A percentile compares a stretch with the other conserved stretches of the same genome.
Conservation (phyloP, 2,888 invertebrate species). For the Patella ulyssiponensis region DNA sequence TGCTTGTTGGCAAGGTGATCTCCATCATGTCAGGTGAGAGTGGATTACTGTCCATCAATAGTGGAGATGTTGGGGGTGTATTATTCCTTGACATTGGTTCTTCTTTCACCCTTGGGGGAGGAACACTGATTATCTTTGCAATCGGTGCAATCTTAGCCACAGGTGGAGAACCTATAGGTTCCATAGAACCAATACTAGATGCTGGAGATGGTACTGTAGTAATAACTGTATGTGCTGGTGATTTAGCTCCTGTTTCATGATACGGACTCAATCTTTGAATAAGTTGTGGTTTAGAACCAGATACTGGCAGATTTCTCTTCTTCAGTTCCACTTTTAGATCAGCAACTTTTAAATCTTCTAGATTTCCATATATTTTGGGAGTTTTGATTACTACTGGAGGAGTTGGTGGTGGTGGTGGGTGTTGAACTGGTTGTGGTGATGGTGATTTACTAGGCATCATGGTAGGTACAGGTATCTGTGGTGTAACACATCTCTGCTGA, state of each 20-base stretch:
- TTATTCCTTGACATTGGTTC: conserved; percentile 38
- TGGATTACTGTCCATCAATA: conserved; percentile 46
- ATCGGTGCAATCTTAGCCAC: conserved; percentile 27
- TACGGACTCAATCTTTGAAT: conserved; percentile 88
- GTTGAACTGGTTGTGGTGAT: conserved; percentile 41
- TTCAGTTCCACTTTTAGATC: conserved; percentile 95
- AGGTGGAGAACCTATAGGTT: conserved; percentile 8
- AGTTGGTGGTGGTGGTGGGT: conserved; percentile 35
- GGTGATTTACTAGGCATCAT: conserved; percentile 29
- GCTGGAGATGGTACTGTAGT: conserved; percentile 16
- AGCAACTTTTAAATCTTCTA: conserved; percentile 96
- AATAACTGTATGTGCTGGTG: conserved; percentile 16
- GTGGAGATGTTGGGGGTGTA: conserved; percentile 63
- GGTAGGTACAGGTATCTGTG: conserved; percentile 53
- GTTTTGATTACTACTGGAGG: conserved; percentile 24
- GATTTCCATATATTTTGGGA: conserved; percentile 73
- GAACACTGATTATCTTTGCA: conserved; percentile 31
- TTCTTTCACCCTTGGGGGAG: conserved; percentile 37
- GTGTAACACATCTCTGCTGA: conserved; percentile 23
- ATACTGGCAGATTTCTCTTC: conserved; percentile 92
- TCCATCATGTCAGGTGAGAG: conserved; percentile 66
- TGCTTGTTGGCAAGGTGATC: conserved; percentile 49
- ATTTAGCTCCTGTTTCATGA: conserved; percentile 60
- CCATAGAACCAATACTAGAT: conserved; percentile 8
- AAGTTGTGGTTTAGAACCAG: conserved; percentile 94